These are phyloP conservation scores for Asarcornis scutulata DNA, from an alignment of 2,113 vertebrate genomes.

Conservation along the genomic window DNA sequence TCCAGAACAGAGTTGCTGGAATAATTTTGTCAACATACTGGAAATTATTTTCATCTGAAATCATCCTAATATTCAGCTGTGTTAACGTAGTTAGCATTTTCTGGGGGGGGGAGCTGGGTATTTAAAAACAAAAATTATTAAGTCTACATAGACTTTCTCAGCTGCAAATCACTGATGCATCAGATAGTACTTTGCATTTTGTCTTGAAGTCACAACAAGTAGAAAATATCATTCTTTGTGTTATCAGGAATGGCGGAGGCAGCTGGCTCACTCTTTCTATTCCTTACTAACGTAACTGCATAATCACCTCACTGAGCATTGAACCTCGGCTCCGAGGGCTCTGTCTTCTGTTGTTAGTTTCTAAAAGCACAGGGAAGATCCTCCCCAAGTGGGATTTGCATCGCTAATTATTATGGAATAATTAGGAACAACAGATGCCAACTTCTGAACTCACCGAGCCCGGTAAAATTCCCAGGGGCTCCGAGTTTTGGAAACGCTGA, in stretches of 20 bases:
- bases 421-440: conserved; percentile 62
- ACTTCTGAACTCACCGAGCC: conserved; percentile 45
- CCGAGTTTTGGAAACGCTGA: not conserved
- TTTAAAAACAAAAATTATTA: conserved; percentile 13
- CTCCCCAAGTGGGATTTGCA: conserved; percentile 39
- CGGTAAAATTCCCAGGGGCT: conserved; percentile 6
- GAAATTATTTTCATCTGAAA: not conserved
- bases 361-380: conserved; percentile 29
- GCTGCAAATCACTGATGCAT: conserved; percentile 4
- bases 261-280: conserved; percentile 20
- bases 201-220: not conserved
- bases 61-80: not conserved
- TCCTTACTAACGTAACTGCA: conserved; percentile 11
- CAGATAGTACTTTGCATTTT: not conserved
- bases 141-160: conserved; percentile 27
- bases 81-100: not conserved
- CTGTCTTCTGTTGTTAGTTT: conserved; percentile 4
- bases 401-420: conserved; percentile 64
- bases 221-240: not conserved
- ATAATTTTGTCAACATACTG: not conserved
- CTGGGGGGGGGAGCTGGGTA: not conserved
- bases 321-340: not conserved
- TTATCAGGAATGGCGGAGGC: not conserved
- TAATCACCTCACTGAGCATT: conserved; percentile 35
- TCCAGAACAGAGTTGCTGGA: not conserved